A percentile compares a stretch with the other conserved stretches of the same genome.
phyloP scores from a whole-genome alignment of 2,113 vertebrate species.

The Pitta sordida region DNA sequence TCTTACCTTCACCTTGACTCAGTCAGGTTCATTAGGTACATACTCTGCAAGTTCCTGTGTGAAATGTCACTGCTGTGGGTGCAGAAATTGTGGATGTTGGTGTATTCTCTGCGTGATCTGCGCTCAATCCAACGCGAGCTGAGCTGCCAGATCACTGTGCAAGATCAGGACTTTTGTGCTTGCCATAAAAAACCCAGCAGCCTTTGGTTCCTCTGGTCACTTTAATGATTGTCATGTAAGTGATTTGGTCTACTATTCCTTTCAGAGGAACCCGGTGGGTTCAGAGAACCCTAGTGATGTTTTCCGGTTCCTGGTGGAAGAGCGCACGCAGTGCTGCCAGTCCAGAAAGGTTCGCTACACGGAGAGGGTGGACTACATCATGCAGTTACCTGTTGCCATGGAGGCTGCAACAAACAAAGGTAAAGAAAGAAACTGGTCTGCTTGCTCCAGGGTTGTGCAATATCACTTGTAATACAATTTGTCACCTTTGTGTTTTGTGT shows the following conservation, averaged over 20 bases:
- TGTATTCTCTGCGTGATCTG: background rate
- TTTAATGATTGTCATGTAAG: rapidly evolving
- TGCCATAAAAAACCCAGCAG: background rate
- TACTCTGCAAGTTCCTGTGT: background rate
- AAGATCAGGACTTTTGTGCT: background rate
- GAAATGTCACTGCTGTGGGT: background rate
- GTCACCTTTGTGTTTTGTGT: background rate
- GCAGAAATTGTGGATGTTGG: background rate
- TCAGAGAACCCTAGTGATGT: conserved; percentile 93
- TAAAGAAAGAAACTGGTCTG: conserved; percentile 28
- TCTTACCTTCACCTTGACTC: background rate
- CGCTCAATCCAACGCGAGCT: background rate
- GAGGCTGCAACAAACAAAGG: conserved; percentile 93
- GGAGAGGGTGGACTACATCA: conserved; percentile 90
- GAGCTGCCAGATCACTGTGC: background rate
- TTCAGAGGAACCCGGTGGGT: conserved; percentile 89
- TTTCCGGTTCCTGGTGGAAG: conserved; percentile 96
- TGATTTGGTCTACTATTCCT: background rate
- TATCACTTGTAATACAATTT: background rate
- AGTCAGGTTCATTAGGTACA: background rate
- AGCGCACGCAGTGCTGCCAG: conserved; percentile 94
- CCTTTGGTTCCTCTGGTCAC: background rate
- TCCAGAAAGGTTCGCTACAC: conserved; percentile 90
- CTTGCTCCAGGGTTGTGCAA: background rate
- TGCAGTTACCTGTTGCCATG: conserved; percentile 90